Percentiles rank a stretch among this genome's conserved stretches.
Evolutionary conservation across 2,888 invertebrate species (phyloP).

Genomic region (Morpho achilles): DNA sequence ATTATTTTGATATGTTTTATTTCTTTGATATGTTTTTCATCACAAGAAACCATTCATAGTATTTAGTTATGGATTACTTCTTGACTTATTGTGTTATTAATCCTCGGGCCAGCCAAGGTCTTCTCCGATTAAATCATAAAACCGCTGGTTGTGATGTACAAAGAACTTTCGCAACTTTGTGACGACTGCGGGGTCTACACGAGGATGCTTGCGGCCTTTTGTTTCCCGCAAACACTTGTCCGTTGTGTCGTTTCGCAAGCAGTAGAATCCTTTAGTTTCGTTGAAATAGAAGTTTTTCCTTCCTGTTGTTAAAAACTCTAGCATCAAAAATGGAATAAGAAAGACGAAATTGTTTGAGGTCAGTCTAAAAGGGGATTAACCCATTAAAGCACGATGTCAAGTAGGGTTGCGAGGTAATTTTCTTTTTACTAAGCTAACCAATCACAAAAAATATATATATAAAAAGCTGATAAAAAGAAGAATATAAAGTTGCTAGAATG

Average conservation of each 20-base stretch:
- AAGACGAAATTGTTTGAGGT: conserved; percentile 10
- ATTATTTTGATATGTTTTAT: conserved; percentile 50
- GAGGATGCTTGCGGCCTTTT: conserved; percentile 90
- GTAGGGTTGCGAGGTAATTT: conserved; percentile 13
- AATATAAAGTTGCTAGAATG: too few species aligned
- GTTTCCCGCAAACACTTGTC: conserved; percentile 91
- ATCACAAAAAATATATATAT: background rate
- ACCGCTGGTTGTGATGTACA: conserved; percentile 93
- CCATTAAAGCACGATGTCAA: conserved; percentile 20
- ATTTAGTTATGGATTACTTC: conserved; percentile 19
- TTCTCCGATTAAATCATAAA: conserved; percentile 95
- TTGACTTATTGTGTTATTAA: conserved; percentile 45
- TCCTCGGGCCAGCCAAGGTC: conserved; percentile 97
- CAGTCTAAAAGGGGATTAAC: conserved; percentile 3
- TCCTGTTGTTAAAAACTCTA: conserved; percentile 53
- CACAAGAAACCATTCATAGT: conserved; percentile 45
- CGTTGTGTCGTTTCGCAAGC: conserved; percentile 90
- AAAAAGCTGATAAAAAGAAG: background rate
- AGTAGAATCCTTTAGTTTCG: conserved; percentile 97
- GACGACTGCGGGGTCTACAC: conserved; percentile 88
- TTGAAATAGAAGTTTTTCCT: conserved; percentile 97
- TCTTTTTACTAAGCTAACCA: conserved; percentile 5
- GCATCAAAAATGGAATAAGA: conserved; percentile 19
- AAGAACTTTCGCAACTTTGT: conserved; percentile 91
- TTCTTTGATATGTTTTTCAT: conserved; percentile 60